phyloP scores from a whole-genome alignment of 2,888 invertebrate genomes.

The Harpalus rubripes region DNA sequence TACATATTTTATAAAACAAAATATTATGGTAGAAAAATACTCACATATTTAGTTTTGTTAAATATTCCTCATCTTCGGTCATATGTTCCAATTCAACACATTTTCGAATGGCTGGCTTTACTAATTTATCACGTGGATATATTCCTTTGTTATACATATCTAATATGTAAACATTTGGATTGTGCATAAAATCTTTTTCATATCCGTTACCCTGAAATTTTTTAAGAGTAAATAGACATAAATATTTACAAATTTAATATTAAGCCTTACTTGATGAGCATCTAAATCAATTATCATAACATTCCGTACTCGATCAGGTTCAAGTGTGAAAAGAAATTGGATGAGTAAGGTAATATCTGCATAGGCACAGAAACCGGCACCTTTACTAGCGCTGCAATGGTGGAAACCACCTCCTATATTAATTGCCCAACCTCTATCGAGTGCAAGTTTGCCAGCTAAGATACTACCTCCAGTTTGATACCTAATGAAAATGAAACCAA shows the following conservation, averaged over 20 bases:
- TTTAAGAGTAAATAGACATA: constrained; percentile 57
- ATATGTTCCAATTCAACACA: constrained; percentile 83
- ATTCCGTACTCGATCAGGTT: constrained; percentile 80
- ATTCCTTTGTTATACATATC: constrained; percentile 91
- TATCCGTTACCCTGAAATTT: constrained; percentile 90
- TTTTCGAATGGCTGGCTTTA: constrained; percentile 85
- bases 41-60: constrained; percentile 83
- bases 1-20: neutral
- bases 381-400: constrained; percentile 87
- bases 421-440: constrained; percentile 92
- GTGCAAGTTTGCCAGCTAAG: constrained; percentile 89
- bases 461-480: constrained; percentile 91
- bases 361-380: constrained; percentile 94
- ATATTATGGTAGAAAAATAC: constrained; percentile 71
- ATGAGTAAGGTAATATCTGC: constrained; percentile 92
- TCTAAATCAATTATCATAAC: constrained; percentile 94
- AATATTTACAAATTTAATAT: neutral
- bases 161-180: constrained; percentile 89
- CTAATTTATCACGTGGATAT: constrained; percentile 88
- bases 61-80: constrained; percentile 85
- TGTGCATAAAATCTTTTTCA: constrained; percentile 87
- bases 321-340: constrained; percentile 81
- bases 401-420: constrained; percentile 96
- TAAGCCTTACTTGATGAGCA: constrained; percentile 88
- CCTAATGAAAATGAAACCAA: constrained; percentile 73